Conservation (phyloP, 1,140 invertebrate species). For the Zaprionus camerounensis region DNA sequence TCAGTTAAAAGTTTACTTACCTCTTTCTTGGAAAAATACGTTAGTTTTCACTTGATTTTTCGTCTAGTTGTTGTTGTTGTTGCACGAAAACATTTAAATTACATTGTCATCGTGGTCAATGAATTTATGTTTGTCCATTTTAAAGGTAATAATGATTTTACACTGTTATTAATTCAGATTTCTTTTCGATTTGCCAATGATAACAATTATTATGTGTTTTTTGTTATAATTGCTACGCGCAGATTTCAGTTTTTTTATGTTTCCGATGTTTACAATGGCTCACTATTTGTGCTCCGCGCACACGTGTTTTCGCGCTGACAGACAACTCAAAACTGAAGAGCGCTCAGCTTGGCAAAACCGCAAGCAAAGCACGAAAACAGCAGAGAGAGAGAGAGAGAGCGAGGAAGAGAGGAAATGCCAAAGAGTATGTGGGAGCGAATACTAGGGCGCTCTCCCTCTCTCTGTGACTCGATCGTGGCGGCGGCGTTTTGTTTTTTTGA, state of each 20-base stretch:
- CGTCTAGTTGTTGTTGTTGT: conserved; percentile 3
- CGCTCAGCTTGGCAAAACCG: neutral
- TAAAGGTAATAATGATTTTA: conserved; percentile 25
- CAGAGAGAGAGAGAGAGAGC: neutral
- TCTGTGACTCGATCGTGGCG: neutral
- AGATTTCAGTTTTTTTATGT: neutral
- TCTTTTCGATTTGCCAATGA: conserved; percentile 3
- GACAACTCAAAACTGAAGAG: neutral
- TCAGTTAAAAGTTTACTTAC: conserved; percentile 19
- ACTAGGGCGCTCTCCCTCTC: neutral
- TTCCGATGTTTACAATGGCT: neutral
- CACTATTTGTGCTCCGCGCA: neutral
- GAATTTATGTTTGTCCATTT: conserved; percentile 54
- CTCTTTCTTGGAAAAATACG: conserved; percentile 34
- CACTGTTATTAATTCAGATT: conserved; percentile 1
- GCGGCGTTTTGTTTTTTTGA: neutral
- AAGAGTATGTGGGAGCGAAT: neutral
- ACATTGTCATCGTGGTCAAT: conserved; percentile 43
- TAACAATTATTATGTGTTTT: conserved; percentile 2
- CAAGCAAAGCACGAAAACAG: neutral
- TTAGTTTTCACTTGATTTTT: conserved; percentile 25
- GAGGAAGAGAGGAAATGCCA: neutral
- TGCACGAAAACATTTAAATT: conserved; percentile 42
- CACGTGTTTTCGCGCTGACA: conserved; percentile 7
- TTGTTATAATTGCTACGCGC: conserved; percentile 3